Conservation (phyloP, 64 coral and sea anemone species). For the Montipora foliosa region DNA sequence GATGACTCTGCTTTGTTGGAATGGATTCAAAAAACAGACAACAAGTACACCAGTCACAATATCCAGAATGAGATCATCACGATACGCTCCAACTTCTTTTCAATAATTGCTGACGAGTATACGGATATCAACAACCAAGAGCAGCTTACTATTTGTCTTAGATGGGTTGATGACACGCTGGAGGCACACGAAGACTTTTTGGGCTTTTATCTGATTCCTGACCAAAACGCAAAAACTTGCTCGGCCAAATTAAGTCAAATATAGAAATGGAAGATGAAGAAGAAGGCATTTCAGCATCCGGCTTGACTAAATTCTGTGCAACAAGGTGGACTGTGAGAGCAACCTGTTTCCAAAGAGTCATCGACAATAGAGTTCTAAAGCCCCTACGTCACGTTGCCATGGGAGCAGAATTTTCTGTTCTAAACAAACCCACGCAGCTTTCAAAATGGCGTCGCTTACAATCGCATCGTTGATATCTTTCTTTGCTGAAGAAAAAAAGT, state of each 20-base stretch:
- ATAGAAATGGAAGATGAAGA: conserved; percentile 21
- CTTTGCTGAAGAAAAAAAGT: too few relatives aligned
- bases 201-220: conserved; percentile 38
- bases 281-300: conserved; percentile 22
- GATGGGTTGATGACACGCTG: conserved; percentile 31
- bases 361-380: too few relatives aligned
- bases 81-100: conserved; percentile 17
- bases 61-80: conserved; percentile 40
- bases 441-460: too few relatives aligned
- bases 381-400: too few relatives aligned
- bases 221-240: conserved; percentile 26
- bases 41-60: conserved; percentile 43
- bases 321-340: conserved; percentile 40
- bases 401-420: too few relatives aligned
- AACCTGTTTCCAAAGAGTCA: too few relatives aligned
- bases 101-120: conserved; percentile 14
- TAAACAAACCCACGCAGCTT: too few relatives aligned
- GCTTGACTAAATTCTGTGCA: neutral
- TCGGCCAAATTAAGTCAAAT: conserved; percentile 51
- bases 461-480: too few relatives aligned
- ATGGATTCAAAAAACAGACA: conserved; percentile 24
- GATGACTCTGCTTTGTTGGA: neutral
- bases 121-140: too few relatives aligned
- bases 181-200: conserved; percentile 33
- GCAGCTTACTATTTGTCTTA: conserved; percentile 14